Percentiles rank a stretch among this genome's conserved stretches.
Evolutionary conservation across 2,113 vertebrate species (phyloP).

Genomic region (Cervus canadensis): DNA sequence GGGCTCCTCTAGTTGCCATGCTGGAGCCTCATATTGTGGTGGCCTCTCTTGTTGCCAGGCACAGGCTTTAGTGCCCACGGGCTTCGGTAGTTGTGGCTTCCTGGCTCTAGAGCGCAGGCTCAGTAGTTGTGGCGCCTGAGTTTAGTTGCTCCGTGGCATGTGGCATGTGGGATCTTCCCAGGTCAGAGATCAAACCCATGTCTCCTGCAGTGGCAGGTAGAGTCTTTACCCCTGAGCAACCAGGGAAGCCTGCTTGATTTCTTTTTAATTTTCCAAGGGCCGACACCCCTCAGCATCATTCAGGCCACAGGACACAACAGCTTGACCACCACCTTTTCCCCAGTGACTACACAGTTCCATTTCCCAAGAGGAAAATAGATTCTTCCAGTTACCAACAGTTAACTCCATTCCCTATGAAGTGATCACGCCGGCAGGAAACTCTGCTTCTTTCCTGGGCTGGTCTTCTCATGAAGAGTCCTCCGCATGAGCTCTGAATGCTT

Average conservation of each 20-base stretch:
- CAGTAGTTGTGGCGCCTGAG: neutral
- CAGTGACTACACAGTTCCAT: neutral
- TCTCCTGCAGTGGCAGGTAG: neutral
- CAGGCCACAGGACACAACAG: neutral
- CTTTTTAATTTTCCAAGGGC: neutral
- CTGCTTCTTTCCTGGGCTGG: neutral
- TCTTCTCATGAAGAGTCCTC: neutral
- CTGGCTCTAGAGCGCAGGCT: neutral
- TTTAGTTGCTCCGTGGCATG: neutral
- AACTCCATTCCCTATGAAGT: neutral
- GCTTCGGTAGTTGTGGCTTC: neutral
- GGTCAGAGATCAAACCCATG: neutral
- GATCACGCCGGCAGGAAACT: neutral
- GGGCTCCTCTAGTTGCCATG: neutral
- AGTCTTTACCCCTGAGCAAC: neutral
- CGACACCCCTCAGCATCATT: neutral
- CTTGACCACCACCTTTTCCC: neutral
- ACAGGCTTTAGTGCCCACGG: fast-evolving
- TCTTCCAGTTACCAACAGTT: neutral
- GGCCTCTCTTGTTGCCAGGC: neutral
- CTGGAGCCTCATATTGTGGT: neutral
- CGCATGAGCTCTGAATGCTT: neutral
- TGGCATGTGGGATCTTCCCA: neutral
- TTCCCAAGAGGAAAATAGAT: neutral
- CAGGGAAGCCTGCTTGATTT: neutral